These are phyloP conservation scores for Vanessa tameamea DNA, from an alignment of 1,140 invertebrate genomes.

Conservation along the genomic window DNA sequence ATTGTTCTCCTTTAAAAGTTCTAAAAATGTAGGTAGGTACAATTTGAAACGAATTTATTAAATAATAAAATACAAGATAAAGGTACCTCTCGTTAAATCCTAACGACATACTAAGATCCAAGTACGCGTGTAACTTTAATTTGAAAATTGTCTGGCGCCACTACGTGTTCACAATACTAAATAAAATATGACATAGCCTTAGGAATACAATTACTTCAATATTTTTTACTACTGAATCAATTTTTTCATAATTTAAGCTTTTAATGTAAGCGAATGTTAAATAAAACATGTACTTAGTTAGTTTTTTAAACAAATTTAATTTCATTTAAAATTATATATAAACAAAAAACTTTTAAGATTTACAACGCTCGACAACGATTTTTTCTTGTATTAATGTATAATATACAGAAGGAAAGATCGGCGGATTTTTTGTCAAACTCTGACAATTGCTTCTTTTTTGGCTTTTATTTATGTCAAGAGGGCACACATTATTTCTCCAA, in stretches of 20 bases:
- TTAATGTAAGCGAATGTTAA: neutral
- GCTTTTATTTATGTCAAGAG: no score
- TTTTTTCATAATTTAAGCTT: neutral
- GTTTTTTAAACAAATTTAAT: no score
- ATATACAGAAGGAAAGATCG: no score
- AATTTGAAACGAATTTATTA: neutral
- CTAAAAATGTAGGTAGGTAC: no score
- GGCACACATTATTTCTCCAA: no score
- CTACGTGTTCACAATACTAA: conserved; percentile 24
- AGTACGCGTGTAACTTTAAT: conserved; percentile 7
- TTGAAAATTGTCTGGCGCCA: conserved; percentile 49
- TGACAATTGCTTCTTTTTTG: no score
- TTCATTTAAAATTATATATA: no score
- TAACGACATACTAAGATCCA: neutral
- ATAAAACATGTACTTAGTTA: neutral
- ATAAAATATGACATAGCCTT: conserved; percentile 9
- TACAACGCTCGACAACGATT: no score
- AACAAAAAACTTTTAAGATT: no score
- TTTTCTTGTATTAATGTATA: no score
- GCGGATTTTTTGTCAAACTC: no score
- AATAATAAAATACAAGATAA: neutral
- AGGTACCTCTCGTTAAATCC: neutral
- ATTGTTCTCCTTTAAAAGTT: no score
- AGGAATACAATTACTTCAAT: neutral
- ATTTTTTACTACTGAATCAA: neutral